Base-by-base conservation (phyloP, 2,797 vertebrate genomes). In the Gymnopithys bicolor region DNA sequence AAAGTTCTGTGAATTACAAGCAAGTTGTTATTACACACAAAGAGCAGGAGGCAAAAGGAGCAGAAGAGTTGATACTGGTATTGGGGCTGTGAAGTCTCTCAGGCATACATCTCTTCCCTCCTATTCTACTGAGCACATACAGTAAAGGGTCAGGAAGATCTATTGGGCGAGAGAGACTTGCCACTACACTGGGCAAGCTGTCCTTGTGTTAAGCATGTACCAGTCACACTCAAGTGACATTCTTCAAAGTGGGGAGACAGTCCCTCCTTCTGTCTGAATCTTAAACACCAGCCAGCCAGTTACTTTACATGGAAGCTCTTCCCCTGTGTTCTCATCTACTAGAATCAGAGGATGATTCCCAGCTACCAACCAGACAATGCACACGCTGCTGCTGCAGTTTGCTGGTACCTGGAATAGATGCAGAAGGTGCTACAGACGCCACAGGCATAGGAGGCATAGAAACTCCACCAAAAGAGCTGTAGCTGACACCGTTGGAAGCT, bases 391-490 rank as follows among this genome's bases (percentile, higher is more conserved):
- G 62, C 74, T 1, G 15, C 87, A 84, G 66, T 81, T 76, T 89
- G 83, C 39, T 45, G 56, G 75, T 98, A 99, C 99, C 99, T 98
- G 99, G 99, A 97, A 99, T 98, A 83, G 99, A 99, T 97, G 99
- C 99, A 70, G 99, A 99, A 63, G 99, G 99, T 21, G 99, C 99
- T 37, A 99, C 99, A 3, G 99, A 99, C 0, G 99, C 99, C 96
- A 99, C 98, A 6, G 99, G 99, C 99, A 99, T 99, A 18, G 99
- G 99, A 13, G 99, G 98, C 98, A 99, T 99, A 59, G 99, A 99
- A 78, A 99, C 99, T 2, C 99, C 99, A 6, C 99, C 99, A 43
- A 99, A 99, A 66, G 99, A 99, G 96, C 99, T 99, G 97, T 99
- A 99, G 98, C 97, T 99, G 97, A 99, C 99, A 9, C 99, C 99